Conservation (phyloP, 2,113 vertebrate species). For the Paradoxurus hermaphroditus region DNA sequence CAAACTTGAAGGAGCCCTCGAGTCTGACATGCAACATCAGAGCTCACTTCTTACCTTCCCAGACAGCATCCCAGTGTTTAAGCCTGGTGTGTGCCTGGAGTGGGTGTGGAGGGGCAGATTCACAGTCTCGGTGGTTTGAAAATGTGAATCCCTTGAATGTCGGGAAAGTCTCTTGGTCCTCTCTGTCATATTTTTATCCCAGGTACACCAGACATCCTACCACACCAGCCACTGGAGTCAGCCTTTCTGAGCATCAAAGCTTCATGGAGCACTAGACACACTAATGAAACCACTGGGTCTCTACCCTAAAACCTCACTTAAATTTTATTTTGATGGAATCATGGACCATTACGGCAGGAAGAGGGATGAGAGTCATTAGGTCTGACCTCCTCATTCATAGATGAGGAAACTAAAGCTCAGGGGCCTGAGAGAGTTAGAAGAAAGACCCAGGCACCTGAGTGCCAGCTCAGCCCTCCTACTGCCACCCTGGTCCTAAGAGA, state of each 20-base stretch:
- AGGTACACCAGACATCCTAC: not conserved
- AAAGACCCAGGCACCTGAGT: not conserved
- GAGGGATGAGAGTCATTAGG: not conserved
- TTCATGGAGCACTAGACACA: not conserved
- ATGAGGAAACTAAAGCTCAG: not conserved
- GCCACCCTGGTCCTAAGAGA: not conserved
- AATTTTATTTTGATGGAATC: not conserved
- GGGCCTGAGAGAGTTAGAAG: not conserved
- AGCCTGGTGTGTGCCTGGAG: too few relatives aligned
- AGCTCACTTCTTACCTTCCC: not conserved
- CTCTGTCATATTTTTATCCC: not conserved
- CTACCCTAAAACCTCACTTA: not conserved
- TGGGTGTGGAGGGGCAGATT: rapidly evolving
- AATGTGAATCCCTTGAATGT: not conserved
- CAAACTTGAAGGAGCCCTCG: not conserved
- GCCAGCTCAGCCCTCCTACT: not conserved
- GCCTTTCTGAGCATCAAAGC: not conserved
- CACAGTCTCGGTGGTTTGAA: not conserved
- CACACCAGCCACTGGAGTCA: not conserved
- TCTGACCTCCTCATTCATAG: not conserved
- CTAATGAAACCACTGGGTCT: not conserved
- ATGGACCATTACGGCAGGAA: not conserved
- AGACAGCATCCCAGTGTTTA: not conserved
- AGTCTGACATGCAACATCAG: not conserved
- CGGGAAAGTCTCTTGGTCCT: not conserved